Base-by-base conservation (phyloP, 2,888 invertebrate species). In the Netelia inedita region DNA sequence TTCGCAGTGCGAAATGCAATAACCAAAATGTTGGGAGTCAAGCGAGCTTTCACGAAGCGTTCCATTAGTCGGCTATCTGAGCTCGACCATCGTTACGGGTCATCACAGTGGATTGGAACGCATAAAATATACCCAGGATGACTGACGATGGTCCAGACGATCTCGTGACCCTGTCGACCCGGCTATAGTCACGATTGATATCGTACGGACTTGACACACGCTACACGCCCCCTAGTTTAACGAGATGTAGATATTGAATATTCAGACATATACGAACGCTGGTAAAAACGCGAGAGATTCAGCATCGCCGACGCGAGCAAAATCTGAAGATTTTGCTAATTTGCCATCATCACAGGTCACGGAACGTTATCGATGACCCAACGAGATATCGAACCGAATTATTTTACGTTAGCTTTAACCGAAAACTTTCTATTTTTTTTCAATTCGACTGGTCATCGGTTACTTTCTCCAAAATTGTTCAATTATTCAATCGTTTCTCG, bases 61-160 rank as follows among this genome's bases (percentile, higher is more conserved):
- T 46, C 16, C 55, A 55, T 69, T 55, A 69, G 3, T 53, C 28
- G 28, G 10, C 28, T n/a, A 69, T 55, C n/a, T 55, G 53, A 50
- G 55, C n/a, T 69, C 53, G 28, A 53, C 16, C 21, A 28, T 50
- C 55, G 8, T 23, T 28, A 69, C 46, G 14, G 14, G 69, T 69
- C 35, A 43, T 55, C 28, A 28, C n/a, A 28, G 28, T 69, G 55
- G 69, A 69, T 28, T 46, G 1, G 53, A 69, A 55, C 53, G n/a
- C 28, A 55, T 55, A 28, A 69, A 69, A 69, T 14, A 46, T 14
- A 46, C 1, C 28, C 28, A 28, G 16, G 69, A 69, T 35, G 55
- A 28, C 53, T 55, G 53, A 69, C 28, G 53, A 69, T 69, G 69
- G 69, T 55, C 69, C 55, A 28, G 10, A 55, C 16, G 69, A 69